Evolutionary conservation across 2,888 invertebrate species (phyloP), one percentile per base, ranked within the genome.

Genomic region (Cosmopolites sordidus): DNA sequence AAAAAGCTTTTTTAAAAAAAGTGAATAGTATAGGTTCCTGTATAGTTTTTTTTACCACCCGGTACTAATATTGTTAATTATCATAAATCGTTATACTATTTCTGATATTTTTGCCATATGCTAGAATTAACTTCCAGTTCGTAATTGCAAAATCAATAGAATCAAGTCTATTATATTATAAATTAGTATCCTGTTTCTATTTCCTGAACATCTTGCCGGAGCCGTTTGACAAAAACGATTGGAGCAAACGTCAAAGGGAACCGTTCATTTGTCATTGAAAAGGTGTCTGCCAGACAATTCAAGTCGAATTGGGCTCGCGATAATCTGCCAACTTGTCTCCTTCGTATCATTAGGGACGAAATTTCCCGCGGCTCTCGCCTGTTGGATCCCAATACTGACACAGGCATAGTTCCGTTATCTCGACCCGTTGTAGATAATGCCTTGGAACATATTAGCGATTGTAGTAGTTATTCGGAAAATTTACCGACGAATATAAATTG

Each of bases 241-340:
- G 33, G 33, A 22, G 22, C 22, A 33, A 33, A 33, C 12, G 33
- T 33, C 39, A 22, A 22, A 46, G 14, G 38, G 18, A 11, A 16
- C 22, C 9, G 6, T 27, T n/a, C 16, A 47, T 37, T 27, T 47
- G 29, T 47, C 40, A 40, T 15, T 27, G 33, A 15, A 39, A 47
- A 47, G 27, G 29, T 29, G 40, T 39, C 40, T 12, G 11, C 12
- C 27, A 14, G 39, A 17, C 40, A 47, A 47, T 15, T 27, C 39
- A 11, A 40, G 18, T 11, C 27, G 8, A 47, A 12, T 27, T 22
- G 16, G 18, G 16, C 2, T 9, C 33, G 43, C 43, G 48, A 48
- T 37, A 48, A 37, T 48, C 42, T 48, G 22, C 18, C 37, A 42
- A 42, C 42, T 37, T 43, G 43, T 43, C 48, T 43, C 30, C 30